Evolutionary conservation across 1,140 invertebrate species (phyloP).

Genomic region (Polypedilum pembai): DNA sequence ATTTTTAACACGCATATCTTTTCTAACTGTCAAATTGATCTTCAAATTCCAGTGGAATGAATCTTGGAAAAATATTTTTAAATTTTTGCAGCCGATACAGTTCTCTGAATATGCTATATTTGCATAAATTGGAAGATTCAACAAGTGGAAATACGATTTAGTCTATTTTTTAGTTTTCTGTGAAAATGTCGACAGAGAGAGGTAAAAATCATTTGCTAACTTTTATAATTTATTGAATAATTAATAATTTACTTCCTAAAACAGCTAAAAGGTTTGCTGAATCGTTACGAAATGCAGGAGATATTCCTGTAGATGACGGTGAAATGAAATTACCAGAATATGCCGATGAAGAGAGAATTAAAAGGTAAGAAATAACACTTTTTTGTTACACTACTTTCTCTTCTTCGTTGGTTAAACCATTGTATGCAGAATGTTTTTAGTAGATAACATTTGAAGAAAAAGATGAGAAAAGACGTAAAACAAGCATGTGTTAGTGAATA

Average conservation of each 20-base stretch:
- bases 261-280: not conserved
- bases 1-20: no score
- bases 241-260: not conserved
- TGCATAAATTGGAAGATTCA: no score
- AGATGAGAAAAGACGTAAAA: not conserved
- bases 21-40: no score
- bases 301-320: not conserved
- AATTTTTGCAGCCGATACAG: no score
- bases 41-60: no score
- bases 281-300: not conserved
- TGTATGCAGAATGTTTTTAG: not conserved
- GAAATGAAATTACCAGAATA: not conserved
- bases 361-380: not conserved
- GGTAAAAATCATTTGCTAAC: not conserved
- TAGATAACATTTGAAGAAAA: no score
- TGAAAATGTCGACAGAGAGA: slow-evolving; percentile 1
- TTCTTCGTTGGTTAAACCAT: no score
- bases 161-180: no score
- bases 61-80: no score
- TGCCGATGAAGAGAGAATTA: not conserved
- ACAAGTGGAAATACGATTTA: no score
- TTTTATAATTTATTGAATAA: not conserved
- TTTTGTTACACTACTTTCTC: not conserved
- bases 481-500: not conserved
- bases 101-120: no score